Evolutionary conservation across 2,113 vertebrate species (phyloP), one percentile per base, ranked within the genome.

Genomic region (Gallinago media): DNA sequence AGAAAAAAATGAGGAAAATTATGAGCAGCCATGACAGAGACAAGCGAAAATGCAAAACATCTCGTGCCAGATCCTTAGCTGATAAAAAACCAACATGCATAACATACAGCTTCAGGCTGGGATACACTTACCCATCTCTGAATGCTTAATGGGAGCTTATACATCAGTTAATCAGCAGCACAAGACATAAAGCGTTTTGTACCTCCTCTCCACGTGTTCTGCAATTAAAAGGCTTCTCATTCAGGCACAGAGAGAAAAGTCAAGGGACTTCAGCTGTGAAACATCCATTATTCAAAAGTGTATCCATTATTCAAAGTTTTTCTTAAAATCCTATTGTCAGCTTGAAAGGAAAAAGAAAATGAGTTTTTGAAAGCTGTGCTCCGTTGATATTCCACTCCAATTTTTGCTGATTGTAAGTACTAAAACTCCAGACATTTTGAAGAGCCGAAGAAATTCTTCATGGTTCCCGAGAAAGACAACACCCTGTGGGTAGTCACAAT

Each of bases 301-400:
- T 94, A 97, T 97, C 93, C 92, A 96, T 97, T 97, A 97, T 97
- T 97, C 91, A 96, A 83, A 95, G 90, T 95, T 94, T 95, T 96
- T 62, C 89, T 95, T 96, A 95, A 96, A 96, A 93, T 87, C 92
- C 92, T 71, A 97, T 87, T 93, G 93, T 94, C 90, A 94, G 84
- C 94, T 96, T 95, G 92, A 96, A 96, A 96, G 71, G 89, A 66
- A 72, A 93, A 92, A 92, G 83, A 84, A 94, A 96, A 96, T 85
- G 80, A 94, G 85, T 91, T 96, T 96, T 80, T 90, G 89, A 97
- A 94, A 85, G 90, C 94, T 92, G 83, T 68, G 66, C 54, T 85
- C 91, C 4, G 17, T 90, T 96, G 91, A 95, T 88, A 93, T 75
- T 91, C 78, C 61, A 63, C 85, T 89, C 85, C 58, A 94, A 82